A percentile compares a stretch with the other conserved stretches of the same genome.
These are phyloP conservation scores for Parazoanthus swiftii DNA, from an alignment of 92 coral and sea anemone genomes.

Conservation along the genomic window DNA sequence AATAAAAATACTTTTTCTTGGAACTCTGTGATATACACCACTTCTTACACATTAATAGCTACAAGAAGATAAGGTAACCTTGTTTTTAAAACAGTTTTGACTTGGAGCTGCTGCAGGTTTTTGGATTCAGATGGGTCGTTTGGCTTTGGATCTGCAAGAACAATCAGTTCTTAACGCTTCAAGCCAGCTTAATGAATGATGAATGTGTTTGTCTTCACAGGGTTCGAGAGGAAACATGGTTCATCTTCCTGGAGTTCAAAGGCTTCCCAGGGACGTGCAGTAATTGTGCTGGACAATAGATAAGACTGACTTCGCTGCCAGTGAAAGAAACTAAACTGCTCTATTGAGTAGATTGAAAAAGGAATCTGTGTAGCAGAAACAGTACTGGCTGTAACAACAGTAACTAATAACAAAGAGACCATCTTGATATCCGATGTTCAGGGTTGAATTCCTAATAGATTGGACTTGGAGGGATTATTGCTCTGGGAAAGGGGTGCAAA, in stretches of 20 bases:
- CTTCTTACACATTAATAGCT: no score
- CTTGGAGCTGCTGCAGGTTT: no score
- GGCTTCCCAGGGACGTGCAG: slow-evolving; percentile 89
- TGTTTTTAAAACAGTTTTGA: no score
- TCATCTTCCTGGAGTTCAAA: slow-evolving; percentile 81
- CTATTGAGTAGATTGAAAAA: not conserved
- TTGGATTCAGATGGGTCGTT: no score
- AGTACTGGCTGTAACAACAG: not conserved
- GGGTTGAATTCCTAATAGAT: not conserved
- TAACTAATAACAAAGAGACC: not conserved
- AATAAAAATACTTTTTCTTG: no score
- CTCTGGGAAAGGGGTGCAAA: no score
- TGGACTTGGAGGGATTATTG: no score
- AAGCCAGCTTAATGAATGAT: not conserved
- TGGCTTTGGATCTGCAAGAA: no score
- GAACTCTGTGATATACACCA: no score
- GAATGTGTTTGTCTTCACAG: slow-evolving; percentile 49
- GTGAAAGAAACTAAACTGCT: not conserved
- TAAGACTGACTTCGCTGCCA: slow-evolving; percentile 12
- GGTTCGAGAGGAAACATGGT: slow-evolving; percentile 80
- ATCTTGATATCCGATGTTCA: not conserved
- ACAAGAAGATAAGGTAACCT: no score
- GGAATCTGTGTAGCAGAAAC: not conserved
- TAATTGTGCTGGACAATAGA: slow-evolving; percentile 90
- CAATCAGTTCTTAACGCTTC: no score